Percentiles rank a stretch among this genome's conserved stretches.
phyloP scores from a whole-genome alignment of 2,888 invertebrate genomes.

The Drosophila anomelani region DNA sequence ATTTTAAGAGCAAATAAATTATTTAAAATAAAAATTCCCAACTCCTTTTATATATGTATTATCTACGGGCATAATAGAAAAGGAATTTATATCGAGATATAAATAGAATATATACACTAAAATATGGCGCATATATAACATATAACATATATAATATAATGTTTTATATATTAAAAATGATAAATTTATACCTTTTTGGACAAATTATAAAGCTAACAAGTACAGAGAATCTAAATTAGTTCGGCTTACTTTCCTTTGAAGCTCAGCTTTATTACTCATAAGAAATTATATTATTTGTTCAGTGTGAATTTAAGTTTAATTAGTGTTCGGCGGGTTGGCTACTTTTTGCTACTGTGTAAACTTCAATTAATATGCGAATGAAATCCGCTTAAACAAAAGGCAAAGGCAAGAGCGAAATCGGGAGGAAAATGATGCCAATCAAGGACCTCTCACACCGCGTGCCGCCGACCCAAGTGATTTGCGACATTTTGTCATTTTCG shows the following conservation, averaged over 20 bases:
- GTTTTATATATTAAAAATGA: too few relatives aligned
- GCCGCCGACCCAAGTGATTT: constrained; percentile 58
- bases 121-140: too few relatives aligned
- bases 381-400: constrained; percentile 73
- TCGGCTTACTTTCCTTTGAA: fast-evolving
- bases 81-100: too few relatives aligned
- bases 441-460: constrained; percentile 34
- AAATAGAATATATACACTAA: too few relatives aligned
- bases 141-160: too few relatives aligned
- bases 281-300: constrained; percentile 15
- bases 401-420: constrained; percentile 27
- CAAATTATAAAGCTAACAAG: too few relatives aligned
- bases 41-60: too few relatives aligned
- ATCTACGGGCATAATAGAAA: too few relatives aligned
- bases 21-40: too few relatives aligned
- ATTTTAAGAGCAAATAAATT: too few relatives aligned
- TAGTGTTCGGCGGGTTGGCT: constrained; percentile 29
- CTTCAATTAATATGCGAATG: constrained; percentile 77
- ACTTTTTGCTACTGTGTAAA: constrained; percentile 68
- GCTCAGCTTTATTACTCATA: background rate
- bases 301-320: constrained; percentile 51
- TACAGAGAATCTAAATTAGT: background rate
- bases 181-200: too few relatives aligned
- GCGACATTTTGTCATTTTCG: constrained; percentile 77
- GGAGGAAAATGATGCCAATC: constrained; percentile 59